A percentile compares a stretch with the other conserved stretches of the same genome.
phyloP scores from a whole-genome alignment of 2,113 vertebrate genomes.

The Phalacrocorax pelagicus region DNA sequence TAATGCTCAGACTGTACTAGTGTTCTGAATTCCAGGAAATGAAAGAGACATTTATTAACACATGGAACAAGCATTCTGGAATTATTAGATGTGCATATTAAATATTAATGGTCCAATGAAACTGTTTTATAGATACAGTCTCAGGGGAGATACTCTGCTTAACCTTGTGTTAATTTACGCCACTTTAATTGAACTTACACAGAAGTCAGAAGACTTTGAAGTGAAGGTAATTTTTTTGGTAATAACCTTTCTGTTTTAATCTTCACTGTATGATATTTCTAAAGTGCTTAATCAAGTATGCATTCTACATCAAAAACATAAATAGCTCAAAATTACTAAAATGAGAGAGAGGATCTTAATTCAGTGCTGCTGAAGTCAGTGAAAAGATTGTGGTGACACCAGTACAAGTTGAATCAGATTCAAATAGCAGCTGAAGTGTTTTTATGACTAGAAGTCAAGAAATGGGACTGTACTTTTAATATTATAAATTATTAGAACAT shows the following conservation, averaged over 20 bases:
- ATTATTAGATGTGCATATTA: not conserved
- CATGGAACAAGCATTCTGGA: not conserved
- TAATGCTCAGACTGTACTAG: not conserved
- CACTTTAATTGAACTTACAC: slow-evolving; percentile 77
- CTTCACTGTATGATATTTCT: not conserved
- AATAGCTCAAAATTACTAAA: not conserved
- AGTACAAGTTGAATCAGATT: not conserved
- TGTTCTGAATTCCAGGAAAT: not conserved
- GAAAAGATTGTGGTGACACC: not conserved
- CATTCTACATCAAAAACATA: not conserved
- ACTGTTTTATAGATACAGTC: slow-evolving; percentile 72
- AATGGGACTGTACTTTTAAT: not conserved
- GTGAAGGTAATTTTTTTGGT: slow-evolving; percentile 83
- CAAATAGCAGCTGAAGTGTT: not conserved
- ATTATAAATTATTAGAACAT: not conserved
- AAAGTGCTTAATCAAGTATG: not conserved
- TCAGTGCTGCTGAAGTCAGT: not conserved
- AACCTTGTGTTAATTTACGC: slow-evolving; percentile 86
- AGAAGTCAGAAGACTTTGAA: slow-evolving; percentile 85
- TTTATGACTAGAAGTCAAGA: not conserved
- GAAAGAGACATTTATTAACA: not conserved
- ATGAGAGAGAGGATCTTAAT: not conserved
- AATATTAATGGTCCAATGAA: not conserved
- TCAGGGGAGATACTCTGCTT: slow-evolving; percentile 79
- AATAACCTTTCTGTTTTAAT: not conserved